Evolutionary conservation across 2,113 vertebrate species (phyloP).

Genomic region (Scophthalmus maximus): DNA sequence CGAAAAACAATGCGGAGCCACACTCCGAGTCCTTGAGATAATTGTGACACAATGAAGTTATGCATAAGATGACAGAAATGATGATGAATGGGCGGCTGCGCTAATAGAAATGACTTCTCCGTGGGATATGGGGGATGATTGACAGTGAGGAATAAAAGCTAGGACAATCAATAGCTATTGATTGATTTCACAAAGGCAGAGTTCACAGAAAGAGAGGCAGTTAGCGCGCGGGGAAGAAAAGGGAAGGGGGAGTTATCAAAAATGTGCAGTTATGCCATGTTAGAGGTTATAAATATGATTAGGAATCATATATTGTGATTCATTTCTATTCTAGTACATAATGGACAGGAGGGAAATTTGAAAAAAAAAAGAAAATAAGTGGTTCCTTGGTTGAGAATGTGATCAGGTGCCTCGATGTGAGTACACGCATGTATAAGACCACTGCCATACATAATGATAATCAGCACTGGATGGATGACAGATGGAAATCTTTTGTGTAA

Average conservation of each 20-base stretch:
- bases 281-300: slow-evolving; percentile 36
- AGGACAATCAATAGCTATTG: slow-evolving; percentile 70
- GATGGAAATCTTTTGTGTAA: too few species aligned
- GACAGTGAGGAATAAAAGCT: slow-evolving; percentile 69
- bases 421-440: too few species aligned
- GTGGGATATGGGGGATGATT: slow-evolving; percentile 55
- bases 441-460: too few species aligned
- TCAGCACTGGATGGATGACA: slow-evolving; percentile 9
- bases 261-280: slow-evolving; percentile 37
- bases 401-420: slow-evolving; percentile 17
- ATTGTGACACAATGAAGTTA: slow-evolving; percentile 55
- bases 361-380: slow-evolving; percentile 23
- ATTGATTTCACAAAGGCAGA: slow-evolving; percentile 62
- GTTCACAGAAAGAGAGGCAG: slow-evolving; percentile 45
- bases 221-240: background rate
- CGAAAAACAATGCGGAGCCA: slow-evolving; percentile 26
- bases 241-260: slow-evolving; percentile 30
- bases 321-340: slow-evolving; percentile 14
- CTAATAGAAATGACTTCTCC: slow-evolving; percentile 70
- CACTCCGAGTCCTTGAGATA: slow-evolving; percentile 47
- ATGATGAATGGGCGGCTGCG: slow-evolving; percentile 71
- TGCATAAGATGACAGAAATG: slow-evolving; percentile 68
- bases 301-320: slow-evolving; percentile 56
- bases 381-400: background rate
- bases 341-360: background rate